phyloP scores from a whole-genome alignment of 2,797 vertebrate species.

The Rhinella marina region DNA sequence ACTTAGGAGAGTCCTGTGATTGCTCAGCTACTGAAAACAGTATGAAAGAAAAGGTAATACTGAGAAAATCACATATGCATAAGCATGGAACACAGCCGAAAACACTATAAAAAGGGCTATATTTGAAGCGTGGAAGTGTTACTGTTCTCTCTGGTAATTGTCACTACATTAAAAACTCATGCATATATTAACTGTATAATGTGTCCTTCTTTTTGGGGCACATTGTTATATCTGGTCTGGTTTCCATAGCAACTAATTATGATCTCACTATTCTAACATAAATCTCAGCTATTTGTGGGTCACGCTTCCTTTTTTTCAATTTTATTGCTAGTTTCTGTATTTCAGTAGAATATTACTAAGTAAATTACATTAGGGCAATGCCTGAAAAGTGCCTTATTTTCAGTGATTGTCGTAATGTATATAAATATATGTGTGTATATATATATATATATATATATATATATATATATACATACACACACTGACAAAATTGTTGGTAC shows the following conservation, averaged over 20 bases:
- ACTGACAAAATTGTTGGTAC: no score
- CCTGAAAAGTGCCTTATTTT: background rate
- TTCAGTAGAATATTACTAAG: background rate
- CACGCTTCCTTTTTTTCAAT: background rate
- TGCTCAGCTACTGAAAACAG: conserved; percentile 63
- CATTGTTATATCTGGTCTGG: background rate
- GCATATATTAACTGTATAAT: background rate
- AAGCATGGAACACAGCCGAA: no score
- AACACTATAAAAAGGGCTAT: no score
- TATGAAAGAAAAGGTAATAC: background rate
- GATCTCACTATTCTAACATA: background rate
- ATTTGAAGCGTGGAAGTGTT: no score
- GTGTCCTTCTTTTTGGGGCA: background rate
- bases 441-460: no score
- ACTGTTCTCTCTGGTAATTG: no score
- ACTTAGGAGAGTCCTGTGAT: conserved; percentile 49
- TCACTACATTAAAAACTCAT: no score
- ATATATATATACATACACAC: no score
- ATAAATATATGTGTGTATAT: no score
- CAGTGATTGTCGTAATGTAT: background rate
- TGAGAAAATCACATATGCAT: background rate
- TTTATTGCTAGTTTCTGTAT: background rate
- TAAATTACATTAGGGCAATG: no score
- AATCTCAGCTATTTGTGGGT: background rate
- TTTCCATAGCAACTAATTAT: background rate